A percentile compares a stretch with the other conserved stretches of the same genome.
These are phyloP conservation scores for Cerceris ruficornis DNA, from an alignment of 2,888 invertebrate genomes.

Conservation along the genomic window DNA sequence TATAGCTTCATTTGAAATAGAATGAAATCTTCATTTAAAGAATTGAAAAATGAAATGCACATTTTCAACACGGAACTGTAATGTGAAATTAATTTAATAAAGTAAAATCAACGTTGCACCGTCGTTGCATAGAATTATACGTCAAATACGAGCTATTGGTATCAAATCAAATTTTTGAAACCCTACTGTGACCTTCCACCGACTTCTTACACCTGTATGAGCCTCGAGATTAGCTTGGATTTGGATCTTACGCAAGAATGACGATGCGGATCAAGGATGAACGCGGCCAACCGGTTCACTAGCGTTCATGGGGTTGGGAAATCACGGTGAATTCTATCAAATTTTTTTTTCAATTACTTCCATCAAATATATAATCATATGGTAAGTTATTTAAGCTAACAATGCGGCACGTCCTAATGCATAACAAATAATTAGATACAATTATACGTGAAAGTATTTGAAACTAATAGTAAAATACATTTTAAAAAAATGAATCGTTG, in stretches of 20 bases:
- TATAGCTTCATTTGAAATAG: too few species aligned
- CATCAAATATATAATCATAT: background rate
- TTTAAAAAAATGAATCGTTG: too few species aligned
- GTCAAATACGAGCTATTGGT: background rate
- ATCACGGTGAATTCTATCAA: slow-evolving; percentile 19
- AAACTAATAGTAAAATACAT: too few species aligned
- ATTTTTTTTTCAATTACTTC: slow-evolving; percentile 7
- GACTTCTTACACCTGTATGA: slow-evolving; percentile 41
- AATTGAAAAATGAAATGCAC: too few species aligned
- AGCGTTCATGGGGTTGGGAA: slow-evolving; percentile 43
- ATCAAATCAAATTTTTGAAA: slow-evolving; percentile 47
- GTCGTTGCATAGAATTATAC: background rate
- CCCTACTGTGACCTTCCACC: slow-evolving; percentile 39
- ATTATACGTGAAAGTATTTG: too few species aligned
- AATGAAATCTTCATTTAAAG: too few species aligned
- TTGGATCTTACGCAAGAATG: slow-evolving; percentile 58
- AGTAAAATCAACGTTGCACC: background rate
- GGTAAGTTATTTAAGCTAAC: too few species aligned
- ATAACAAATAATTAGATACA: too few species aligned
- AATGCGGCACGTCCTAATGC: too few species aligned
- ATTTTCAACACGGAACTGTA: too few species aligned
- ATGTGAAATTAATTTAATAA: background rate
- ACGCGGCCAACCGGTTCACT: slow-evolving; percentile 51
- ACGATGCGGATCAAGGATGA: slow-evolving; percentile 65
- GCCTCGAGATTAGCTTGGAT: slow-evolving; percentile 48